Evolutionary conservation across 2,797 vertebrate species (phyloP), one percentile per base, ranked within the genome.

Genomic region (Hemitrygon akajei): DNA sequence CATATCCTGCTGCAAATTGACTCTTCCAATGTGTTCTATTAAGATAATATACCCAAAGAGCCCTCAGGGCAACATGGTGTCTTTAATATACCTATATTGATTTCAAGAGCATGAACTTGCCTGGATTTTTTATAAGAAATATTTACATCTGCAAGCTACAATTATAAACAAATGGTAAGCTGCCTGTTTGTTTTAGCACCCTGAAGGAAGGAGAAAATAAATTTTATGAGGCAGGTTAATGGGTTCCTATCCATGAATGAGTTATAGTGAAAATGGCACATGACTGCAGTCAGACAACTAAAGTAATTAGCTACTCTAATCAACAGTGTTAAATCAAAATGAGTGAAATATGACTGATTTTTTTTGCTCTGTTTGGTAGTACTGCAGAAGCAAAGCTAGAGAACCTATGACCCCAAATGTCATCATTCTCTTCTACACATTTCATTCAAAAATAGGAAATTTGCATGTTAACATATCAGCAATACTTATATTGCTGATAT

Each of bases 81-180:
- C 86, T 89, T 89, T 89, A 69, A 69, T 89, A 89, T 69, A 69
- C 37, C 63, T 89, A 37, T 89, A 89, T 89, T 89, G 86, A 89
- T 69, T 89, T 89, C 18, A 89, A 89, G 20, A 89, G 86, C 37
- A 89, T 89, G 22, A 69, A 69, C 86, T 89, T 89, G 86, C 37
- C 86, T 69, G 5, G 63, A 22, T 34, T 37, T 89, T 89, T 89
- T 66, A 87, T 34, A 87, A 66, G 84, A 87, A 63, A 89, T 69
- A 10, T 69, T 89, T 89, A 69, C 86, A n/a, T 30, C 91, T 93
- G 27, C 40, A 75, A 93, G 69, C 71, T 76, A 76, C 66, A 58
- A 75, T 93, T 76, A 34, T 25, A 93, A 73, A 93, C 6, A 11
- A 56, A 30, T 22, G 11, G 16, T 47, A 75, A 71, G 40, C 47